These are phyloP conservation scores for Diarsia mendica DNA, from an alignment of 2,888 invertebrate genomes.

Conservation along the genomic window DNA sequence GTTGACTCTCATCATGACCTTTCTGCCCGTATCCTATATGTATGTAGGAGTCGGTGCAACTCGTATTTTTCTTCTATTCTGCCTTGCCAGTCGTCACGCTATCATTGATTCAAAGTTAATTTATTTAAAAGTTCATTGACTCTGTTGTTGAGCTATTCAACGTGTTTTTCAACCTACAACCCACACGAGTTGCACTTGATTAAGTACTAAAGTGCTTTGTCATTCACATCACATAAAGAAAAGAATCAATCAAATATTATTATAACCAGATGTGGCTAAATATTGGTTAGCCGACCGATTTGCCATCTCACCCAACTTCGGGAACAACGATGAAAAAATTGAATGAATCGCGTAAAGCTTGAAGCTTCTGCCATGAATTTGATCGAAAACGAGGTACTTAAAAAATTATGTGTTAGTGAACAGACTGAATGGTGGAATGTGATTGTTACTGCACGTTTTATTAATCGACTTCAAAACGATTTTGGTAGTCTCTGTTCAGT, in stretches of 20 bases:
- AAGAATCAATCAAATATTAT: conserved; percentile 13
- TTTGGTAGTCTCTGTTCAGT: conserved; percentile 3
- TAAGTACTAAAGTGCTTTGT: not conserved
- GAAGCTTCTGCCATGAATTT: not conserved
- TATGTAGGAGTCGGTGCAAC: no score
- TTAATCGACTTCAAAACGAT: conserved; percentile 18
- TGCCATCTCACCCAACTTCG: not conserved
- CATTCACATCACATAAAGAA: not conserved
- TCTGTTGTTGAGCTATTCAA: not conserved
- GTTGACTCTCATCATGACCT: no score
- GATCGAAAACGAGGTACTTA: not conserved
- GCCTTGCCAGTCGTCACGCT: no score
- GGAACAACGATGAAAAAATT: not conserved
- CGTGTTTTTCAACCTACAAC: no score
- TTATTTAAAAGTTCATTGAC: no score
- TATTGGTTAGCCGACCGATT: not conserved
- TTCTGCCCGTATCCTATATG: no score
- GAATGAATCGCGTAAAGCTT: not conserved
- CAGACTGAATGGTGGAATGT: conserved; percentile 6
- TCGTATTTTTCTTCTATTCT: no score
- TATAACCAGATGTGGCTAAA: conserved; percentile 2
- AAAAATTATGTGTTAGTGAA: conserved; percentile 2
- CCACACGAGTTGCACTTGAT: no score
- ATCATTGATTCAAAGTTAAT: no score
- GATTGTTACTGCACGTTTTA: conserved; percentile 6